A percentile compares a stretch with the other conserved stretches of the same genome.
phyloP scores from a whole-genome alignment of 2,888 invertebrate genomes.

The Machimus atricapillus region DNA sequence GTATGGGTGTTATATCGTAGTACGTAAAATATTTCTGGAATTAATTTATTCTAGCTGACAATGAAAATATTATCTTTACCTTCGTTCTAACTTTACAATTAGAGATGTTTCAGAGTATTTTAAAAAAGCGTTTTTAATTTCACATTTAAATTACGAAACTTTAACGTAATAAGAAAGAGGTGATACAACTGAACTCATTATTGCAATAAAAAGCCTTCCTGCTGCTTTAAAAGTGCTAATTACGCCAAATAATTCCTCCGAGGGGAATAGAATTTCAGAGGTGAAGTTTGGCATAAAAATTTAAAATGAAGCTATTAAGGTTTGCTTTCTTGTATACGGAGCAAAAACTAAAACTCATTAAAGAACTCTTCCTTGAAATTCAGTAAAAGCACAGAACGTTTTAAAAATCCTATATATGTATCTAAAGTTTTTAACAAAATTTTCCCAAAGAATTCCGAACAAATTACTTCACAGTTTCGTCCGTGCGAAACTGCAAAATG shows the following conservation, averaged over 20 bases:
- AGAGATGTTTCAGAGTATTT: neutral
- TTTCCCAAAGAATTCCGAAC: too few relatives aligned
- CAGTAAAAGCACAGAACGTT: neutral
- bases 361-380: neutral
- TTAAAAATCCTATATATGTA: neutral
- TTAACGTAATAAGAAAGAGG: neutral
- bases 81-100: neutral
- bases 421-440: neutral
- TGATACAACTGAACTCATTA: neutral
- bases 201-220: neutral
- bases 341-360: neutral
- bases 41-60: neutral
- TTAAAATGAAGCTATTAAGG: neutral
- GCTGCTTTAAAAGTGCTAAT: neutral
- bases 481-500: too few relatives aligned
- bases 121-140: neutral
- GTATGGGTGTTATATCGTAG: neutral
- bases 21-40: neutral
- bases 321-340: neutral
- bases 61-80: neutral
- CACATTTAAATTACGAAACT: neutral
- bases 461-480: too few relatives aligned
- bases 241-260: neutral
- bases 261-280: neutral
- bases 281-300: neutral